Evolutionary conservation across 2,888 invertebrate species (phyloP), one percentile per base, ranked within the genome.

Genomic region (Pseudeuparius sepicola): DNA sequence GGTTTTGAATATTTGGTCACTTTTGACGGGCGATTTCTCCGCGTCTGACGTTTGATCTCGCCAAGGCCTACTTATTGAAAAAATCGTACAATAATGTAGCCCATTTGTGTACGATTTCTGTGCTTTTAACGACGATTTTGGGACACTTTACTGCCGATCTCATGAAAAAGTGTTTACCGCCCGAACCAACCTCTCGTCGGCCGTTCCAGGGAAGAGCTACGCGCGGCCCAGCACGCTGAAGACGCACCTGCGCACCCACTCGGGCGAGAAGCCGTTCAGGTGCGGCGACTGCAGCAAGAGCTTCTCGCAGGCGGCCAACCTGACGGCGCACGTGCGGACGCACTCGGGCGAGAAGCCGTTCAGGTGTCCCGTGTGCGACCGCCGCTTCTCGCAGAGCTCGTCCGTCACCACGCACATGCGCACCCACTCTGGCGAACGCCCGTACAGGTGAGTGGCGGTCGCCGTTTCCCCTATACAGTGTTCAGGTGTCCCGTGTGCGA

Each of bases 351-450:
- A 98, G 66, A 98, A 98, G 59, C 97, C 98, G 24, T 98, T 97
- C 52, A 78, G 53, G 49, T 98, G 98, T 70, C 89, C 90, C 13
- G 89, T 97, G 47, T 98, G 98, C 64, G 90, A 93, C 59, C 74
- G 97, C 41, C 76, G 92, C 51, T 98, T 98, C 64, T 94, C 94
- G 39, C 97, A 98, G 59, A 80, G 80, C 59, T 93, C 93, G 52
- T 82, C 82, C 33, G 93, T 98, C 34, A 98, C 97, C 36, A 97
- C 97, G 47, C 98, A 98, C 70, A 94, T 96, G 92, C 74, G 97
- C 57, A 98, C 97, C n/a, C 97, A 98, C 66, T 92, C 92, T n/a
- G 97, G 96, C n/a, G 96, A 97, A 60, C 72, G 94, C 37, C 97
- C 97, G 0, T 96, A 97, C 62, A 54, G 67, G 51, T 49, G 34